Evolutionary conservation across 2,113 vertebrate species (phyloP).

Genomic region (Fregetta grallaria): DNA sequence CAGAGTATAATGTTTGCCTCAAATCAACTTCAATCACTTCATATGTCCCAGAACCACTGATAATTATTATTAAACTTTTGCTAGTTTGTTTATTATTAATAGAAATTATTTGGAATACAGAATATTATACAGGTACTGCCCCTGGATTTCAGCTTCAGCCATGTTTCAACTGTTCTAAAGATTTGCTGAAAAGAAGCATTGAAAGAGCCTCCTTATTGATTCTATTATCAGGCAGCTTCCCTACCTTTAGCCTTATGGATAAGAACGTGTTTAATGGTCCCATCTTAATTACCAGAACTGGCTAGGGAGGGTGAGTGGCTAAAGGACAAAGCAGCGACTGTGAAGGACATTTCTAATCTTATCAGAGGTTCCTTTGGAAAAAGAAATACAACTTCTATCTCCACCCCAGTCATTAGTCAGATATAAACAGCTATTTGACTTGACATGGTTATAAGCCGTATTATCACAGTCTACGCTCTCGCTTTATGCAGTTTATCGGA

Average conservation of each 20-base stretch:
- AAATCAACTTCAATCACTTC: neutral
- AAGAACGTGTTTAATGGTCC: neutral
- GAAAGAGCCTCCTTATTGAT: neutral
- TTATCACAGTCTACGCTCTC: neutral
- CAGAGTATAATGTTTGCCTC: neutral
- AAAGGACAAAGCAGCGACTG: neutral
- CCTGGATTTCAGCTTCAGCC: neutral
- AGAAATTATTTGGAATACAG: neutral
- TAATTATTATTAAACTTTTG: neutral
- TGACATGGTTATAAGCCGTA: neutral
- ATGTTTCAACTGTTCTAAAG: neutral
- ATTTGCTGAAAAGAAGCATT: neutral
- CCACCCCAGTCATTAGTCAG: constrained; percentile 22
- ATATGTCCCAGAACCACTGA: neutral
- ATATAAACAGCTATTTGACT: neutral
- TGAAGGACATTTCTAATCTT: constrained; percentile 26
- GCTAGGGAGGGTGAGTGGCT: neutral
- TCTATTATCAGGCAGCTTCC: neutral
- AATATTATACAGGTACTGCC: neutral
- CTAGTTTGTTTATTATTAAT: neutral
- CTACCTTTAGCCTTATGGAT: neutral
- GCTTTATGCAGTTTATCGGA: neutral
- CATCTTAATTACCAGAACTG: constrained; percentile 10
- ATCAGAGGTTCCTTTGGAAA: neutral
- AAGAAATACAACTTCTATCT: neutral